Conservation (phyloP, 2,797 vertebrate genomes). For the Epinephelus coioides region DNA sequence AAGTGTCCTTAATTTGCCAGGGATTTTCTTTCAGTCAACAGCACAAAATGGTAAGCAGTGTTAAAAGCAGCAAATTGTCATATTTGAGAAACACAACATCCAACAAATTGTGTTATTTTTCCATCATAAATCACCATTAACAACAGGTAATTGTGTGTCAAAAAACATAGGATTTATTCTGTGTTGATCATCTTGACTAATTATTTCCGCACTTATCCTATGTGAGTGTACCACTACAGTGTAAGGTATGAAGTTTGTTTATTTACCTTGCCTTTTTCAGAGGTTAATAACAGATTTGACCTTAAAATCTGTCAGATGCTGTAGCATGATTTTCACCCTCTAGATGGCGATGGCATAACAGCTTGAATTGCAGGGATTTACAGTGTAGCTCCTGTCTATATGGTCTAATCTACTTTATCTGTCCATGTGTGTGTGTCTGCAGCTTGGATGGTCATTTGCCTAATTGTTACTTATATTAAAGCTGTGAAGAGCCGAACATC, state of each 20-base stretch:
- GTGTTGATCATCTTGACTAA: neutral
- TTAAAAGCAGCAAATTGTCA: constrained; percentile 5
- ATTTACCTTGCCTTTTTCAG: neutral
- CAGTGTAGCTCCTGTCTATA: neutral
- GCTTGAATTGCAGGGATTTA: constrained; percentile 19
- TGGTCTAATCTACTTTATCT: constrained; percentile 50
- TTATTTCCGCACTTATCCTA: neutral
- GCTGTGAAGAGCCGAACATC: constrained; percentile 6
- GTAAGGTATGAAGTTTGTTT: neutral
- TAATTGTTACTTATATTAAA: constrained; percentile 22
- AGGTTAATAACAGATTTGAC: neutral
- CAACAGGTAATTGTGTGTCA: neutral
- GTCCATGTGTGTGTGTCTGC: constrained; percentile 3
- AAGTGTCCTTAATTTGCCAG: neutral
- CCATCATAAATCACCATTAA: neutral
- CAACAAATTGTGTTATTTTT: neutral
- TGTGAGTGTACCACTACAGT: neutral
- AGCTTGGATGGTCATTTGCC: constrained; percentile 34
- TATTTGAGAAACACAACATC: neutral
- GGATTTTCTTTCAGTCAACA: neutral
- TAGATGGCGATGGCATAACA: constrained; percentile 68
- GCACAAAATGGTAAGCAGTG: neutral
- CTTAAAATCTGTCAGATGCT: neutral
- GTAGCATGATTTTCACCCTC: constrained; percentile 44
- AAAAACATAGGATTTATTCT: neutral